Conservation (phyloP, 30 jellyfish, hydroid and myxozoan genomes). For the Morbakka virulenta region DNA sequence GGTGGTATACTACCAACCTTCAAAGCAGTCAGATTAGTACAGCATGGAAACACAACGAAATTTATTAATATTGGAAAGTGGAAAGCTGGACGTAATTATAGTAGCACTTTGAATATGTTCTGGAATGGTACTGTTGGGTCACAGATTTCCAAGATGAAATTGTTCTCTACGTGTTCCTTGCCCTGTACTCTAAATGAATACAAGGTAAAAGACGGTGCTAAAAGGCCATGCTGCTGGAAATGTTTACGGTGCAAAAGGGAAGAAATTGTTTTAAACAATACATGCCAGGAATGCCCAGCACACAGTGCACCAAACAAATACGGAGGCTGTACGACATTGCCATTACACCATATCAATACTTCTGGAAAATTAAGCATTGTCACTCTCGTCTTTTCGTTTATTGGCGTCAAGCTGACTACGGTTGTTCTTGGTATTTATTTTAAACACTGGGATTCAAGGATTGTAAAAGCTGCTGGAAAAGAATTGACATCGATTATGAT, state of each 20-base stretch:
- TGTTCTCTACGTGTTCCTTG: conserved; percentile 46
- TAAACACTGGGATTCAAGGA: conserved; percentile 45
- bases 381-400: conserved; percentile 18
- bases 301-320: conserved; percentile 26
- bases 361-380: background rate
- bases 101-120: background rate
- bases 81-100: background rate
- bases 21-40: background rate
- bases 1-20: background rate
- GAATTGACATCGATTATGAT: conserved; percentile 67
- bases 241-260: conserved; percentile 52
- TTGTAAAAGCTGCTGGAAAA: conserved; percentile 79
- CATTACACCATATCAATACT: conserved; percentile 10
- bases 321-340: conserved; percentile 33
- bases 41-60: background rate
- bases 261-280: conserved; percentile 26
- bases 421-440: conserved; percentile 43
- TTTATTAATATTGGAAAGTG: background rate
- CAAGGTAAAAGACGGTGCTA: background rate
- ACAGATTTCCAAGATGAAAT: background rate
- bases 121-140: background rate
- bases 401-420: conserved; percentile 49
- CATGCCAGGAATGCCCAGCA: conserved; percentile 47
- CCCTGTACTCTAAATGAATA: conserved; percentile 57
- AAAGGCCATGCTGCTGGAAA: conserved; percentile 63